Conservation (phyloP, 2,113 vertebrate genomes). For the Marmota flaviventris region DNA sequence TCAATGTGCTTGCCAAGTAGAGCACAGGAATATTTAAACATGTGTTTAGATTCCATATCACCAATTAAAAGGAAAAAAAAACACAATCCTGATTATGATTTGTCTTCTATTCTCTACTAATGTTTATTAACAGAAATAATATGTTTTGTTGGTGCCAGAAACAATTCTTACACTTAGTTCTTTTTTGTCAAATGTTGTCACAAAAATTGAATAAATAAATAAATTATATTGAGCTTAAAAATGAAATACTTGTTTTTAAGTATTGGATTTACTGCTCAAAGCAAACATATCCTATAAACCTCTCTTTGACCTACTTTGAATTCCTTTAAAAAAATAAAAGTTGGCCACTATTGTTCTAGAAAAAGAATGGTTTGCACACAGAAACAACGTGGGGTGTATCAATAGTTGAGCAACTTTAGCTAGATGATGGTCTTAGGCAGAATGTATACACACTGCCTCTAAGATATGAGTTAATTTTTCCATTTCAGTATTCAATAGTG, state of each 20-base stretch:
- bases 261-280: neutral
- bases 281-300: neutral
- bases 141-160: neutral
- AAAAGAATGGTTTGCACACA: neutral
- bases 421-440: neutral
- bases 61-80: neutral
- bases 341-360: neutral
- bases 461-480: neutral
- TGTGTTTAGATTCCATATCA: neutral
- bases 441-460: fast-evolving
- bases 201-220: neutral
- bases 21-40: neutral
- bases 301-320: neutral
- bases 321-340: neutral
- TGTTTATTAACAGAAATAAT: neutral
- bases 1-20: neutral
- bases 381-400: neutral
- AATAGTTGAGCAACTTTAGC: neutral
- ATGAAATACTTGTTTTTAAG: neutral
- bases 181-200: neutral
- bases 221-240: neutral
- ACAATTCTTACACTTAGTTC: neutral
- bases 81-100: neutral
- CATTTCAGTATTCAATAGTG: neutral
- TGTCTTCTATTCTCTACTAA: neutral